Conservation (phyloP, 2,113 vertebrate genomes). For the Elephantulus edwardii region DNA sequence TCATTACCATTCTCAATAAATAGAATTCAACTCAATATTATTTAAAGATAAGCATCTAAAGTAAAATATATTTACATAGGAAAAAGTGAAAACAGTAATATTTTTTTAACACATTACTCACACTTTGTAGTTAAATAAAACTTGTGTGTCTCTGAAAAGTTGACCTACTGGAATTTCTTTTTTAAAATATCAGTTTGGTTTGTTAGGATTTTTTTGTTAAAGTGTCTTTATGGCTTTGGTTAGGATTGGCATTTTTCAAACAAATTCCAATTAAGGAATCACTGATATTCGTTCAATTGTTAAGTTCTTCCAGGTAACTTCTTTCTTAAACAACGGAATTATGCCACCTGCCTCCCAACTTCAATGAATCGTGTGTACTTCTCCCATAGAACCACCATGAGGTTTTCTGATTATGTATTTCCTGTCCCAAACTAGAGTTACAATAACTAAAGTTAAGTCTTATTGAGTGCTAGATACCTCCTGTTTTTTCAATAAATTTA, state of each 20-base stretch:
- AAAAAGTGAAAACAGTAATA: not conserved
- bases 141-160: not conserved
- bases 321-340: not conserved
- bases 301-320: not conserved
- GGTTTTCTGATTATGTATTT: not conserved
- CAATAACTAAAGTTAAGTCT: not conserved
- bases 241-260: not conserved
- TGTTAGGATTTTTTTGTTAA: not conserved
- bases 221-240: slow-evolving; percentile 19
- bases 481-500: not conserved
- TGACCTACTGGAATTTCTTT: not conserved
- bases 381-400: not conserved
- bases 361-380: fast-evolving
- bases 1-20: not conserved
- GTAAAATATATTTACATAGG: not conserved
- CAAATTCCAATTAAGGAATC: not conserved
- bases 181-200: not conserved
- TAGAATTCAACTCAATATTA: not conserved
- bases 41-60: not conserved
- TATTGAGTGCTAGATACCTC: not conserved
- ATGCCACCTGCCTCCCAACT: not conserved
- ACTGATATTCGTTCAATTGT: not conserved
- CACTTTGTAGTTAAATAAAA: not conserved
- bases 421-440: not conserved
- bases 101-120: not conserved